A percentile compares a stretch with the other conserved stretches of the same genome.
phyloP scores from a whole-genome alignment of 2,113 vertebrate genomes.

The Seriola aureovittata region DNA sequence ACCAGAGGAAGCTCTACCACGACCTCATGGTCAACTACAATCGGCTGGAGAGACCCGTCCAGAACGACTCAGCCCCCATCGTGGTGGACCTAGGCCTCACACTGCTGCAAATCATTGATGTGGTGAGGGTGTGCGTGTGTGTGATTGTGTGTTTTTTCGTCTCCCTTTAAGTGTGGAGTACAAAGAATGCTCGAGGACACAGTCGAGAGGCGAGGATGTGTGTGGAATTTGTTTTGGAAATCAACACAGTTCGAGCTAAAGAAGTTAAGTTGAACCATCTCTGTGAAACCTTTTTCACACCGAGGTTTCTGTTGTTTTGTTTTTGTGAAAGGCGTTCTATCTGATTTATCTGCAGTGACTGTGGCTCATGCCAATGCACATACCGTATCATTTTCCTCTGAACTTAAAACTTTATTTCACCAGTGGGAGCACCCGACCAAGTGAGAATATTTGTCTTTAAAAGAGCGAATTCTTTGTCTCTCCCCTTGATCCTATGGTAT shows the following conservation, averaged over 20 bases:
- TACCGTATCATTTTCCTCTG: conserved; percentile 24
- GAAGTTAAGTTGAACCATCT: neutral
- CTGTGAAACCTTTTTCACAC: conserved; percentile 7
- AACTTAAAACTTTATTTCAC: conserved; percentile 28
- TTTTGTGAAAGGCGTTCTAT: conserved; percentile 2
- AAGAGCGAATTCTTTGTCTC: conserved; percentile 3
- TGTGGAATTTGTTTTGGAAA: conserved; percentile 10
- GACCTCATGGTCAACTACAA: conserved; percentile 91
- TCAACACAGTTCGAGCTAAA: neutral
- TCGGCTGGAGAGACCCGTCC: conserved; percentile 88
- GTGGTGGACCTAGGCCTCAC: conserved; percentile 90
- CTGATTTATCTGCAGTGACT: conserved; percentile 13
- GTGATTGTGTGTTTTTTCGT: neutral
- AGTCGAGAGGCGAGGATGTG: neutral
- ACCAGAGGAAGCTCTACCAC: conserved; percentile 90
- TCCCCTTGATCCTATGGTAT: neutral
- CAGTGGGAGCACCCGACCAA: conserved; percentile 15
- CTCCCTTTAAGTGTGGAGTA: neutral
- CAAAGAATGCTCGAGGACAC: neutral
- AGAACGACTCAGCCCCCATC: conserved; percentile 89
- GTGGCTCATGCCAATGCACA: conserved; percentile 11
- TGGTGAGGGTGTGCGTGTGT: conserved; percentile 83
- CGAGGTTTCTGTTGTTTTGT: neutral
- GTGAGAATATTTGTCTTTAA: conserved; percentile 31
- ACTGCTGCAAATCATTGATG: conserved; percentile 92